phyloP scores from a whole-genome alignment of 2,888 invertebrate genomes.

The Pristionchus maxplancki region DNA sequence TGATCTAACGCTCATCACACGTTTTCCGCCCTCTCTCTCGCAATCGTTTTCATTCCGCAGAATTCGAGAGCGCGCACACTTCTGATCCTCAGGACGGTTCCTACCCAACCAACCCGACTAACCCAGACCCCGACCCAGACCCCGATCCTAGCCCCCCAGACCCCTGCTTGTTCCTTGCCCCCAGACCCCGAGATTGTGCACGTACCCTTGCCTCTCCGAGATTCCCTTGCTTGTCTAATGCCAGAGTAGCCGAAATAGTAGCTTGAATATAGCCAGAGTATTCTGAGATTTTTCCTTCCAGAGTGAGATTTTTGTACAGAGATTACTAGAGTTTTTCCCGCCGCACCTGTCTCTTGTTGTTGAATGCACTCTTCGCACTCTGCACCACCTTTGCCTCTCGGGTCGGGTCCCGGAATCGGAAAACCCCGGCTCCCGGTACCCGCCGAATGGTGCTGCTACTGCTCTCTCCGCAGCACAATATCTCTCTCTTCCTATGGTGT shows the following conservation, averaged over 20 bases:
- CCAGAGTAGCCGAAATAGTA: neutral
- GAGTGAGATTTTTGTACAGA: constrained; percentile 38
- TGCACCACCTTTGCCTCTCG: neutral
- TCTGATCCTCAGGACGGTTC: constrained; percentile 42
- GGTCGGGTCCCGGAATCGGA: neutral
- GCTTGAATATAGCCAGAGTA: constrained; percentile 9
- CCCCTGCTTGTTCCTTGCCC: neutral
- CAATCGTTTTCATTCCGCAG: neutral
- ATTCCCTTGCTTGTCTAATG: constrained; percentile 29
- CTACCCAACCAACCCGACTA: neutral
- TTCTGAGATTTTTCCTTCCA: neutral
- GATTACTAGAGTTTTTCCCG: neutral
- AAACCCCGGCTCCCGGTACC: neutral
- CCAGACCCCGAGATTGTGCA: neutral
- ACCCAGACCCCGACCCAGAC: neutral
- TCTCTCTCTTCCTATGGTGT: neutral
- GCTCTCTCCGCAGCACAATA: constrained; percentile 42
- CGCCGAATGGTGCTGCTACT: constrained; percentile 7
- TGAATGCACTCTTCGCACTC: neutral
- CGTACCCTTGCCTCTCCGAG: neutral
- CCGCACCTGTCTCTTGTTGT: neutral
- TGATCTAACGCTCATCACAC: neutral
- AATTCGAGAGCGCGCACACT: neutral
- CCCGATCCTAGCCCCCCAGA: neutral
- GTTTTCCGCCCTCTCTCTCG: neutral